Evolutionary conservation across 1,140 invertebrate species (phyloP).

Genomic region (Ladona fulva): DNA sequence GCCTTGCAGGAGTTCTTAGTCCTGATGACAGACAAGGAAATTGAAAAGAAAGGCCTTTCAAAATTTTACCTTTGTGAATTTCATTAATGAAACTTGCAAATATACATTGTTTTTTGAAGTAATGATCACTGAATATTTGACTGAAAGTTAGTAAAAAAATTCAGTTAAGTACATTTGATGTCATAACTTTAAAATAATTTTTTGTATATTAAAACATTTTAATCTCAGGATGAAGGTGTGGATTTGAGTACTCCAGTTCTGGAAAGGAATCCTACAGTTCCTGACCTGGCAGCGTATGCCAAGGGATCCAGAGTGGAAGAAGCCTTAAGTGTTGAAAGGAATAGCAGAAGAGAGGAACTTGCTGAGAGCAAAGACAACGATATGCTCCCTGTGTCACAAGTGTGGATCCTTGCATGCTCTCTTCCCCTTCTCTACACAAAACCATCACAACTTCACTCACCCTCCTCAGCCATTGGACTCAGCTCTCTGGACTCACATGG

Average conservation of each 20-base stretch:
- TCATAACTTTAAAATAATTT: constrained; percentile 16
- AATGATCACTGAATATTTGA: no score
- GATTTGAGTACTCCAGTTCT: constrained; percentile 66
- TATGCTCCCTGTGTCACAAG: constrained; percentile 57
- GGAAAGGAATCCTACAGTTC: constrained; percentile 29
- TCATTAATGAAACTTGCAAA: no score
- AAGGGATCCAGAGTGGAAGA: neutral
- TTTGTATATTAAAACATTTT: constrained; percentile 37
- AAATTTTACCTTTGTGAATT: no score
- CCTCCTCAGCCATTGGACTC: constrained; percentile 31
- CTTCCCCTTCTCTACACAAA: constrained; percentile 60
- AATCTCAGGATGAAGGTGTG: constrained; percentile 42
- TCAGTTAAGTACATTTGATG: no score
- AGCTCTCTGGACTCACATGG: constrained; percentile 38
- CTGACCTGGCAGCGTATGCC: neutral
- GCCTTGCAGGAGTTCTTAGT: no score
- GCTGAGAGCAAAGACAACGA: constrained; percentile 29
- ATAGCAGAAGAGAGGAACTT: neutral
- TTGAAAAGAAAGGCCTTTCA: no score
- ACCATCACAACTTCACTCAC: constrained; percentile 37
- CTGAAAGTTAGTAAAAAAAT: no score
- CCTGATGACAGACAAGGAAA: no score
- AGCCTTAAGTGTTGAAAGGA: neutral
- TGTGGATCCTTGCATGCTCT: constrained; percentile 68
- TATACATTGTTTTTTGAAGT: no score